phyloP scores from a whole-genome alignment of 2,113 vertebrate genomes.

The Bufo bufo region DNA sequence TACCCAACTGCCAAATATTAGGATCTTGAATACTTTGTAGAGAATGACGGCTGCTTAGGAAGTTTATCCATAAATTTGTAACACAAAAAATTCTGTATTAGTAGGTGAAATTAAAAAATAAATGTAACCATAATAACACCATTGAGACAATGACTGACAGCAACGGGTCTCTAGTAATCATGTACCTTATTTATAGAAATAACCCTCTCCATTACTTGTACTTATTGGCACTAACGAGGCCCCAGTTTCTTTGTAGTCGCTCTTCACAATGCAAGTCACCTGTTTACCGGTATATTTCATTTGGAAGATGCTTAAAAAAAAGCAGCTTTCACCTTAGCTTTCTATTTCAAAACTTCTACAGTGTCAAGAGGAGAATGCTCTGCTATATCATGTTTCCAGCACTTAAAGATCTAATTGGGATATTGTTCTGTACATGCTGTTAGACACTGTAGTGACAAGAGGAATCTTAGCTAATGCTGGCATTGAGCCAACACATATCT shows the following conservation, averaged over 20 bases:
- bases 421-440: conserved; percentile 74
- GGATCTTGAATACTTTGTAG: too few species aligned
- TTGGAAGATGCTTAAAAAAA: conserved; percentile 25
- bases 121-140: neutral
- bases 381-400: conserved; percentile 67
- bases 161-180: neutral
- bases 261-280: conserved; percentile 16
- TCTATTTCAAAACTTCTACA: conserved; percentile 63
- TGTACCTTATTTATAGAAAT: neutral
- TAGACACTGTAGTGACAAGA: conserved; percentile 74
- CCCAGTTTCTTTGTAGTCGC: neutral
- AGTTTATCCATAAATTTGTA: too few species aligned
- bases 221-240: neutral
- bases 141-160: neutral
- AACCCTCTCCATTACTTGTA: neutral
- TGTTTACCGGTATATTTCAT: conserved; percentile 38
- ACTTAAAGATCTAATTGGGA: conserved; percentile 75
- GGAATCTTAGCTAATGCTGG: conserved; percentile 68
- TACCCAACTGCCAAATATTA: too few species aligned
- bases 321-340: conserved; percentile 41
- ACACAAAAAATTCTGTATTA: too few species aligned
- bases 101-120: neutral
- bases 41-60: too few species aligned
- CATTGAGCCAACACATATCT: conserved; percentile 70
- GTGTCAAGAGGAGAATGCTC: conserved; percentile 49